These are phyloP conservation scores for Caenorhabditis remanei DNA, from an alignment of 1,140 invertebrate genomes.

Conservation along the genomic window DNA sequence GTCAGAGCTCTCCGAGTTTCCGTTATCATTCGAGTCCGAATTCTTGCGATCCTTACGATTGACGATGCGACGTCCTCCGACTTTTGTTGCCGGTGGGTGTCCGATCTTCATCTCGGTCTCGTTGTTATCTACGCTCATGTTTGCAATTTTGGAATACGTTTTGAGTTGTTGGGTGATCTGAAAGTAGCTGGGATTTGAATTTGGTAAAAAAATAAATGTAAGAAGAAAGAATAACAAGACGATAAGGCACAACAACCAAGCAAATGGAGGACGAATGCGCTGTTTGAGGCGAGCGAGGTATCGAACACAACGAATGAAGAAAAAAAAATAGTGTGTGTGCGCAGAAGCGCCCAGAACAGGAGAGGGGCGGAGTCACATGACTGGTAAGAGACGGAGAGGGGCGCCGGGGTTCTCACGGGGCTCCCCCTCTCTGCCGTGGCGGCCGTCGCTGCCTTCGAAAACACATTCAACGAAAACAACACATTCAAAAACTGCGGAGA, in stretches of 20 bases:
- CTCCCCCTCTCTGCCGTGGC: neutral
- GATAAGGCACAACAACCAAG: slow-evolving; percentile 9
- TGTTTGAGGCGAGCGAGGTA: neutral
- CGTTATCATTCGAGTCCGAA: slow-evolving; percentile 50
- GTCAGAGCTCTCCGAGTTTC: slow-evolving; percentile 48
- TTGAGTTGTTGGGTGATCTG: too few relatives aligned
- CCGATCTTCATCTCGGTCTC: slow-evolving; percentile 56
- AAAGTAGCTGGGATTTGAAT: too few relatives aligned
- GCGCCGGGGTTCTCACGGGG: neutral
- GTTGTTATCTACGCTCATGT: neutral
- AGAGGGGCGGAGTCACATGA: slow-evolving; percentile 19
- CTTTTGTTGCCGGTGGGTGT: slow-evolving; percentile 58
- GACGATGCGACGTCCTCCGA: slow-evolving; percentile 57
- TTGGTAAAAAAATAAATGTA: too few relatives aligned
- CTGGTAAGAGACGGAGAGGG: neutral
- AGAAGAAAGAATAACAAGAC: neutral
- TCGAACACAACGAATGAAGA: neutral
- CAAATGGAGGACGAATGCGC: too few relatives aligned
- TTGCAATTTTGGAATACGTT: neutral
- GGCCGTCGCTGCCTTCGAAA: neutral
- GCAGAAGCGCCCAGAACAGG: neutral
- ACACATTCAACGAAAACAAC: slow-evolving; percentile 55
- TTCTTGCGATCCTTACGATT: slow-evolving; percentile 57
- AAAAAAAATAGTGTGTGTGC: slow-evolving; percentile 18
- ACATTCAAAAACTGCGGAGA: neutral